Evolutionary conservation across 1,140 invertebrate genomes (phyloP).

Genomic region (Battus philenor): DNA sequence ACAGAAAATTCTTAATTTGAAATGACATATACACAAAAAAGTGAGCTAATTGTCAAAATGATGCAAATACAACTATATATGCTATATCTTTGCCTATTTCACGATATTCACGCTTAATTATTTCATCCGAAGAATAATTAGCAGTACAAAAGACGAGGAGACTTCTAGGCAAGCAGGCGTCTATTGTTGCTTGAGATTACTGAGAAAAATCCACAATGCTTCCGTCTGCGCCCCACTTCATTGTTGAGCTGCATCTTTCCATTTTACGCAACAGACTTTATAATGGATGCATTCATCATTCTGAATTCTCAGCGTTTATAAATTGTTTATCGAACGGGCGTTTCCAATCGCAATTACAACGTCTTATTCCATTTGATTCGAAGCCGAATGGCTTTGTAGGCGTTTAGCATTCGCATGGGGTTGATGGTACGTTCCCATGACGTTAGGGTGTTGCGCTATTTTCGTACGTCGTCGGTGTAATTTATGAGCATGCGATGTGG

Average conservation of each 20-base stretch:
- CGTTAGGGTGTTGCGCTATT: slow-evolving; percentile 69
- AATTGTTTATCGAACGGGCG: slow-evolving; percentile 59
- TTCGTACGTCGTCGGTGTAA: slow-evolving; percentile 63
- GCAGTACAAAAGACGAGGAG: slow-evolving; percentile 61
- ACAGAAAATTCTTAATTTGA: too few relatives aligned
- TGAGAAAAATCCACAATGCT: slow-evolving; percentile 61
- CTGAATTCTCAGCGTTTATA: slow-evolving; percentile 41
- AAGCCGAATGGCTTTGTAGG: slow-evolving; percentile 48
- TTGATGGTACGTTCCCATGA: slow-evolving; percentile 56
- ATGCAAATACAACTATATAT: too few relatives aligned
- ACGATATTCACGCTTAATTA: slow-evolving; percentile 59
- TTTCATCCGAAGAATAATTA: slow-evolving; percentile 66
- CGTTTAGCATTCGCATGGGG: slow-evolving; percentile 51
- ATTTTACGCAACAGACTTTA: slow-evolving; percentile 57
- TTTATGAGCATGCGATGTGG: slow-evolving; percentile 60
- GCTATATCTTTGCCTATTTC: too few relatives aligned
- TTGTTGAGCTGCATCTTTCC: slow-evolving; percentile 49
- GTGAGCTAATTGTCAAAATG: too few relatives aligned
- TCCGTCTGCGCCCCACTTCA: slow-evolving; percentile 41
- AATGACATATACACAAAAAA: too few relatives aligned
- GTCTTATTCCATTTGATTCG: slow-evolving; percentile 58
- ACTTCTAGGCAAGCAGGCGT: slow-evolving; percentile 37
- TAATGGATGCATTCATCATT: slow-evolving; percentile 59
- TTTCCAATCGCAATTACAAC: slow-evolving; percentile 46
- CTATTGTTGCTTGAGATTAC: slow-evolving; percentile 60